phyloP scores from a whole-genome alignment of 2,888 invertebrate species.

The Philereme transversata region DNA sequence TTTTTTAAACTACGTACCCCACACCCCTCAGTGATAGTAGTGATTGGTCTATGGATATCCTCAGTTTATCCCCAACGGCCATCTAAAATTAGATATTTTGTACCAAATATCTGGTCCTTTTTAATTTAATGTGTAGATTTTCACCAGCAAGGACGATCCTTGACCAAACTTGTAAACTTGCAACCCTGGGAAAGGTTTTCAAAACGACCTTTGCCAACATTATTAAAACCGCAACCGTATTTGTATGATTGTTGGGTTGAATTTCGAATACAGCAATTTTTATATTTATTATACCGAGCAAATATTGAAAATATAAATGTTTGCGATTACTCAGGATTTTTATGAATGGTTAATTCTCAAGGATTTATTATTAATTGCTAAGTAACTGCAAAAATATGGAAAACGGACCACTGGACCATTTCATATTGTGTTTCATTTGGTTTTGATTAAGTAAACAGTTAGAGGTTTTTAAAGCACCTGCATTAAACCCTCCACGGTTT shows the following conservation, averaged over 20 bases:
- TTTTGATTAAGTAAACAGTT: constrained; percentile 1
- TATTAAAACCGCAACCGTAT: constrained; percentile 14
- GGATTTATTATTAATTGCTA: constrained; percentile 35
- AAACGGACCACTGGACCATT: constrained; percentile 1
- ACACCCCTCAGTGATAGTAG: too few relatives aligned
- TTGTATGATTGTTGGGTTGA: neutral
- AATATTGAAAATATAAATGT: constrained; percentile 51
- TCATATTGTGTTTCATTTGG: constrained; percentile 1
- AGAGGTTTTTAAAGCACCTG: too few relatives aligned
- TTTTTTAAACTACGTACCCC: too few relatives aligned
- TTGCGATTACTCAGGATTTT: constrained; percentile 47
- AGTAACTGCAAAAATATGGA: constrained; percentile 8
- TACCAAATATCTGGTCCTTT: too few relatives aligned
- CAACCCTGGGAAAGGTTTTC: constrained; percentile 37
- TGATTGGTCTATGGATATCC: too few relatives aligned
- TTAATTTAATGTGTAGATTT: constrained; percentile 18
- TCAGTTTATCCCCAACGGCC: too few relatives aligned
- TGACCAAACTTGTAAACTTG: constrained; percentile 34
- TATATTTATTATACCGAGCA: constrained; percentile 29
- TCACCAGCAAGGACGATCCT: constrained; percentile 31
- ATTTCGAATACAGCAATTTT: constrained; percentile 5
- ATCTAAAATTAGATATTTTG: too few relatives aligned
- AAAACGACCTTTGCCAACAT: constrained; percentile 22
- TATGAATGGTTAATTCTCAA: constrained; percentile 49
- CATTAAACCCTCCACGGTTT: too few relatives aligned